Base-by-base conservation (phyloP, 2,888 invertebrate species). In the Lochmaea crataegi region DNA sequence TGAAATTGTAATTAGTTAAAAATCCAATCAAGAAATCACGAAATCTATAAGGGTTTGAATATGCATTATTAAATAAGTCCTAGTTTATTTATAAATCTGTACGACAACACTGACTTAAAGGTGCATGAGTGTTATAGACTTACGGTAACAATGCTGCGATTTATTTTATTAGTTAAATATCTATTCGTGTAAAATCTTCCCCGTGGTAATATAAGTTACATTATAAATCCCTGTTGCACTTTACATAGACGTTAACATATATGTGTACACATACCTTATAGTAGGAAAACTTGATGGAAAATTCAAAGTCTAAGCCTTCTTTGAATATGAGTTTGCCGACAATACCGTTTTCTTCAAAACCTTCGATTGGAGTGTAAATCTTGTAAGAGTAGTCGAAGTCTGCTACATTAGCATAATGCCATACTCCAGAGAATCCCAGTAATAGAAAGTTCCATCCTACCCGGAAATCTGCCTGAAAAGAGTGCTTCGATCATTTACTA, bases 381-480 rank as follows among this genome's bases (percentile, higher is more conserved):
- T 92, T 91, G 85, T 94, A 94, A 0, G 93, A 90, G 84, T 95
- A 94, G 76, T 94, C 92, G 77, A 95, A 94, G 85, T 95, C 92
- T 12, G 91, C 90, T 18, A 91, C 84, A 64, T 90, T 89, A 85
- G 88, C 88, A 86, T 90, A 93, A 81, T 91, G 92, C 93, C 94
- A 94, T 57, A 93, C 91, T 57, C 94, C 95, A 0, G 92, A 91
- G 84, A 95, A 93, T 10, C 95, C 95, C 41, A 92, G 89, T 65
- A 92, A 90, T 81, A 94, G 89, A 65, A 89, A 90, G 78, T 94
- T 94, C 91, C 94, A 94, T 22, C 92, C 92, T 26, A 93, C 89
- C 70, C 94, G 88, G 83, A 94, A 92, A 82, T 95, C 94, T 32
- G 93, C 88, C 92, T 92, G 84, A 80, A 83, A 83, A 64, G 61